phyloP scores from a whole-genome alignment of 1,140 invertebrate species.

The Pogonognathellus flavescens region DNA sequence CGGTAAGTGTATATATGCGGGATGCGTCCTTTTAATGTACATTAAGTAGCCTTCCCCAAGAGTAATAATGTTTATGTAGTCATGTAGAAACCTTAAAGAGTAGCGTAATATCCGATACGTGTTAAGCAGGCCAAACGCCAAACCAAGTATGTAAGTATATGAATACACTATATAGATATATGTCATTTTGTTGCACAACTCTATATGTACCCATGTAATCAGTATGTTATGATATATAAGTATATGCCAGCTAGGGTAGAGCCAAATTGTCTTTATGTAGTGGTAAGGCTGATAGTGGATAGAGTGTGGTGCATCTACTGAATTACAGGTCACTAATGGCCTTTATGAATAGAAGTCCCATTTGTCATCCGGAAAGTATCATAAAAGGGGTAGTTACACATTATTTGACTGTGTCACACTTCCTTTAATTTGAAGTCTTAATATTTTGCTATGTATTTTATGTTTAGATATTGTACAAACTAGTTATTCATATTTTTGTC shows the following conservation, averaged over 20 bases:
- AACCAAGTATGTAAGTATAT: not conserved
- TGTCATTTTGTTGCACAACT: not conserved
- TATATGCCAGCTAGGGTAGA: too few relatives aligned
- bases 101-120: too few relatives aligned
- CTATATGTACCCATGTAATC: not conserved
- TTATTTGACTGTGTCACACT: slow-evolving; percentile 54
- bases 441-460: not conserved
- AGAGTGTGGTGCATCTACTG: not conserved
- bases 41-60: too few relatives aligned
- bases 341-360: slow-evolving; percentile 58
- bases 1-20: too few relatives aligned
- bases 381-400: slow-evolving; percentile 57
- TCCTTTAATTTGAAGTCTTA: slow-evolving; percentile 32
- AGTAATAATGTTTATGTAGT: too few relatives aligned
- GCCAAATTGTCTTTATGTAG: too few relatives aligned
- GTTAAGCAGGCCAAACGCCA: too few relatives aligned
- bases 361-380: slow-evolving; percentile 57
- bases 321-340: slow-evolving; percentile 54
- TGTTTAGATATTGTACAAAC: not conserved
- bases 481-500: too few relatives aligned
- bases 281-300: not conserved
- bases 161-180: not conserved
- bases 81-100: too few relatives aligned
- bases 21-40: too few relatives aligned
- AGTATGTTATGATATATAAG: too few relatives aligned